Evolutionary conservation across 2,888 invertebrate genomes (phyloP).

Genomic region (Tridacna crocea): DNA sequence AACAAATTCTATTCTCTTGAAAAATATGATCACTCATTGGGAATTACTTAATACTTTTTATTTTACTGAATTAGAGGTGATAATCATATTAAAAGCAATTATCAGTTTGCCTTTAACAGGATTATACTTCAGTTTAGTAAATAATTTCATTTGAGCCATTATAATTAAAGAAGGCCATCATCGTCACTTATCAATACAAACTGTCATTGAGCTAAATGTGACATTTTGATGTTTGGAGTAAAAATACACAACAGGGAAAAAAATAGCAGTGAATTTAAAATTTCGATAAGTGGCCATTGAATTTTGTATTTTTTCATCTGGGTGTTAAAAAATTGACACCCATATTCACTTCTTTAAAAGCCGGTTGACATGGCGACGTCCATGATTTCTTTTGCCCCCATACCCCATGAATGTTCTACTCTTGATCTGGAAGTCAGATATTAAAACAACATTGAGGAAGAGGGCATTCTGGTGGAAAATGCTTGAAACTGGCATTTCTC

Average conservation of each 20-base stretch:
- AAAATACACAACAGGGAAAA: not conserved
- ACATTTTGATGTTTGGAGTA: not conserved
- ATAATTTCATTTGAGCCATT: not conserved
- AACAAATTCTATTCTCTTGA: not conserved
- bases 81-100: not conserved
- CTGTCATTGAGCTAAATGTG: not conserved
- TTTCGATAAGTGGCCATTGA: not conserved
- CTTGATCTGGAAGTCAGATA: too few relatives aligned
- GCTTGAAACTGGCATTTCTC: too few relatives aligned
- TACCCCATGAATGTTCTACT: too few relatives aligned
- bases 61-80: not conserved
- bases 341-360: not conserved
- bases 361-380: constrained; percentile 1
- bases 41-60: not conserved
- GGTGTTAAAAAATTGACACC: not conserved
- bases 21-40: not conserved
- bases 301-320: not conserved
- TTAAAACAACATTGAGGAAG: too few relatives aligned
- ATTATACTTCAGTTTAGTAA: not conserved
- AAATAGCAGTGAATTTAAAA: not conserved
- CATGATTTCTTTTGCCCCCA: not conserved
- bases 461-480: too few relatives aligned
- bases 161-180: constrained; percentile 4
- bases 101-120: not conserved
- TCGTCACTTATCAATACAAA: not conserved